Evolutionary conservation across 2,888 invertebrate genomes (phyloP), one percentile per base, ranked within the genome.

Genomic region (Galerucella pusilla): DNA sequence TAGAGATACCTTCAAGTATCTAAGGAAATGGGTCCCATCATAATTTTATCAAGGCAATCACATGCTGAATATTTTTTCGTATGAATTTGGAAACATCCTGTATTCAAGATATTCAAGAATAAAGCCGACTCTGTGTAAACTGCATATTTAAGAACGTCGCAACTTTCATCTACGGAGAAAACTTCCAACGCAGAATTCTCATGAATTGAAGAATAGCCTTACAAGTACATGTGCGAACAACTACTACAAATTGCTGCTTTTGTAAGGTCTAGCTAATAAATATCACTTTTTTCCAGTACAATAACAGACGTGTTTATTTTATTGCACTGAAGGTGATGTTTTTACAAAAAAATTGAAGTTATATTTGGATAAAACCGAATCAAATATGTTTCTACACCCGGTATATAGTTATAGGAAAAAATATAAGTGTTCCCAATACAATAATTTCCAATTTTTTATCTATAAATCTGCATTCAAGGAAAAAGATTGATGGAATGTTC

Each of bases 211-310:
- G 63, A 73, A 71, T 78, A 78, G 77, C 79, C 80, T 77, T 80
- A 79, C 77, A 80, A 80, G 79, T 77, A 68, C 78, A 75, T 57
- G 69, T 60, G 69, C 60, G 71, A 77, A 79, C 80, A 75, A 78
- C 77, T 45, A 73, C 70, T 78, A 81, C 81, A 81, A 81, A 81
- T 81, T 79, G 80, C 74, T 71, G 74, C 78, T 68, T 78, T 76
- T 78, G 75, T 75, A 69, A 71, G 25, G 52, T 28, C 49, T 61
- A 71, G 63, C 61, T 68, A 71, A 75, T 76, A 78, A 74, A 75
- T 76, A 74, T 72, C 28, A 28, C 28, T 64, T 66, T 70, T 68
- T 73, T 70, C 61, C 25, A 71, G 57, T 68, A 71, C 42, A 49
- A 11, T 71, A 69, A 75, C 70, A 52, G 69, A 65, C 67, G 46